Evolutionary conservation across 1,140 invertebrate genomes (phyloP), one percentile per base, ranked within the genome.

Genomic region (Conus ventricosus): DNA sequence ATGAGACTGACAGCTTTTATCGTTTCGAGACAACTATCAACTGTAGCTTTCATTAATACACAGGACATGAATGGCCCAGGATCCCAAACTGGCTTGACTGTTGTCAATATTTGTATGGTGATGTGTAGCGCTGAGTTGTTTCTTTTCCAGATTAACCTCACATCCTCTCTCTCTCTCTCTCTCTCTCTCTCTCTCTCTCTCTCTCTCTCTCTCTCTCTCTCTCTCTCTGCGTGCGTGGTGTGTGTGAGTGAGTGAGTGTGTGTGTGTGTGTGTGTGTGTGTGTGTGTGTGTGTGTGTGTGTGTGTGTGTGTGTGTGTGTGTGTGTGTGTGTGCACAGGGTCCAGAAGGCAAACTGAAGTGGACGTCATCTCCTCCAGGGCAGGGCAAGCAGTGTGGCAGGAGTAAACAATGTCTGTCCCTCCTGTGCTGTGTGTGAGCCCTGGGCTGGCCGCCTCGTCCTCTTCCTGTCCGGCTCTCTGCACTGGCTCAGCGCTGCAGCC

Each of bases 401-500:
- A 20, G 54, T 27, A 75, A 55, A 4, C 81, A 51, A 10, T 87
- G 55, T 23, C 39, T 75, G 17, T 86, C 85, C 2, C 6, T 88
- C 7, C 10, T 85, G 20, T 55, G 53, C 13, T 71, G 39, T 27
- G 39, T 27, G 39, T 85, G 15, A 86, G 80, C 20, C 89, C 89
- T 1, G 11, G 23, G 5, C 20, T 88, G n/a, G 89, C 86, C 11
- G 85, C 86, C n/a, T 54, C 23, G 27, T 88, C 25, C 54, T 89
- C 17, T 80, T 20, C 57, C n/a, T 87, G 57, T 85, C 80, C 3
- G 80, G 81, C 27, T 54, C 27, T 10, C 54, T 87, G n/a, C 75
- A 63, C 87, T 90, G 89, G 89, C 71, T 88, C 7, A 84, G 85
- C 51, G 75, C 83, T 20, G 20, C 78, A 7, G 63, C 53, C 39